Conservation (phyloP, 2,888 invertebrate species). For the Coelinius sp. region DNA sequence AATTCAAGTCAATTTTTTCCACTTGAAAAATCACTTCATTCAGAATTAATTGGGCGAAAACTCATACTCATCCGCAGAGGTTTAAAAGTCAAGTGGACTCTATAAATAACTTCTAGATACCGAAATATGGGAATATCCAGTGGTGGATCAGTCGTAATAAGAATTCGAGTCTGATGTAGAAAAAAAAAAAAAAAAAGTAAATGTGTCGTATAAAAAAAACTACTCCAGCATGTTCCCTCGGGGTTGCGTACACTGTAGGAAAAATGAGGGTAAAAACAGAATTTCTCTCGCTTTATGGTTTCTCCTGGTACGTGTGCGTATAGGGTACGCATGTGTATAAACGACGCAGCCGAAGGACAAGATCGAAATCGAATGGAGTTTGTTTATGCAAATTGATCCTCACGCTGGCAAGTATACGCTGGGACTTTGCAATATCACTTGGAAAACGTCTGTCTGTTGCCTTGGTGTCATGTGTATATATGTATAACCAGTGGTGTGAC, state of each 20-base stretch:
- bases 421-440: slow-evolving; percentile 41
- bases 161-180: slow-evolving; percentile 15
- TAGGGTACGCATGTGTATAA: slow-evolving; percentile 39
- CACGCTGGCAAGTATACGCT: slow-evolving; percentile 39
- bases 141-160: neutral
- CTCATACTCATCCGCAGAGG: no score
- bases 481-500: slow-evolving; percentile 7
- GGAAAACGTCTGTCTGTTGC: slow-evolving; percentile 37
- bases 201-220: slow-evolving; percentile 24
- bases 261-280: neutral
- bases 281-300: neutral
- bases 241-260: neutral
- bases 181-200: neutral
- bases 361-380: slow-evolving; percentile 57
- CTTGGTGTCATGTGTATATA: slow-evolving; percentile 7
- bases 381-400: slow-evolving; percentile 57
- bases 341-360: slow-evolving; percentile 43
- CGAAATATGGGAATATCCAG: neutral
- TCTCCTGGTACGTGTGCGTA: slow-evolving; percentile 22
- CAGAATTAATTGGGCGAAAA: no score
- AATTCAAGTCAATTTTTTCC: neutral
- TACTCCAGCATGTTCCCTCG: neutral
- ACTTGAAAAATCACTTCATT: neutral
- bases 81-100: neutral
- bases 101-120: neutral